Base-by-base conservation (phyloP, 2,888 invertebrate species). In the Stegana nigrithorax region DNA sequence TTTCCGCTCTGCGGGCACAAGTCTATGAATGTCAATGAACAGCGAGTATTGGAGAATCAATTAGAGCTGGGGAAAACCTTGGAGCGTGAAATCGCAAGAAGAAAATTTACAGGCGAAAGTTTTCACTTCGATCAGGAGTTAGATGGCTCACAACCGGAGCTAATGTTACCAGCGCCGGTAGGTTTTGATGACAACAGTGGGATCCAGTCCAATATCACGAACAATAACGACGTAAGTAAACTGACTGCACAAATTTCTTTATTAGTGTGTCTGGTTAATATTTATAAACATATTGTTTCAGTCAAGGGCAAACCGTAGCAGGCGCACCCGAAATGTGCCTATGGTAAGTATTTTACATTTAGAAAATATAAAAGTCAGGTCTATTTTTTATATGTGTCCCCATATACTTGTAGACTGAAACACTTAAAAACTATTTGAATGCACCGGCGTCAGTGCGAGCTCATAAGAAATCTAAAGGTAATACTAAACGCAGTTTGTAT, bases 1-100 rank as follows among this genome's bases (percentile, higher is more conserved):
- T 60, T 67, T 61, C 61, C 72, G 0, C 2, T 72, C 0, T 69
- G 72, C 14, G 69, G 71, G 0, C 67, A 67, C 3, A 71, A 68
- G 17, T 62, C 66, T 0, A 6, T 7, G 0, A 21, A 25, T 1
- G 47, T 6, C 1, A 10, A n/a, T 5, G 36, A 66, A 14, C n/a
- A n/a, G n/a, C 23, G 56, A 4, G 56, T 47, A 5, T 29, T 59
- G 3, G 62, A 71, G 25, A 63, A 73, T n/a, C 69, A 73, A n/a
- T 10, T 64, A 3, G 39, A 62, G 1, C 57, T 82, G 4, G 78
- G n/a, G n/a, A n/a, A n/a, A n/a, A n/a, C n/a, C n/a, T n/a, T n/a
- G n/a, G n/a, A n/a, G n/a, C n/a, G n/a, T n/a, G n/a, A n/a, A n/a
- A n/a, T n/a, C n/a, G n/a, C n/a, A n/a, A n/a, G n/a, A n/a, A n/a